phyloP scores from a whole-genome alignment of 2,797 vertebrate species.

The Thaleichthys pacificus region DNA sequence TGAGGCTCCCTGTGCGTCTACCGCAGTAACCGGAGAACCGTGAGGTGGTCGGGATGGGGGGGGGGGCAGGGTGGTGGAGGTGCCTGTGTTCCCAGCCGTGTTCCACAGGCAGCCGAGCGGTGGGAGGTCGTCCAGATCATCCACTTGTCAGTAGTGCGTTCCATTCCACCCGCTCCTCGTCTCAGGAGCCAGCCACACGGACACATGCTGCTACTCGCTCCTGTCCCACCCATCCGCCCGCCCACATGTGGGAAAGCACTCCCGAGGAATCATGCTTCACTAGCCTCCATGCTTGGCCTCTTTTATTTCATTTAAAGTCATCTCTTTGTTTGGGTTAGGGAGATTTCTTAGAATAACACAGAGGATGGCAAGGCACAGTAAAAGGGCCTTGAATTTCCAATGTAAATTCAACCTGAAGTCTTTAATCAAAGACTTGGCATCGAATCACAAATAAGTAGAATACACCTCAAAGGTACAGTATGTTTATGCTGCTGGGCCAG shows the following conservation, averaged over 20 bases:
- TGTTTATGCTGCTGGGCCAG: constrained; percentile 29
- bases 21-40: constrained; percentile 25
- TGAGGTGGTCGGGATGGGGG: constrained; percentile 11
- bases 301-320: constrained; percentile 62
- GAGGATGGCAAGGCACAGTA: constrained; percentile 25
- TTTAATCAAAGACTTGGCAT: constrained; percentile 62
- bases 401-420: constrained; percentile 41
- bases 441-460: constrained; percentile 40
- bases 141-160: constrained; percentile 58
- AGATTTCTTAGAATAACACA: constrained; percentile 57
- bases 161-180: constrained; percentile 48
- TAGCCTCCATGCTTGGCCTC: constrained; percentile 47
- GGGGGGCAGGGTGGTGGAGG: background rate
- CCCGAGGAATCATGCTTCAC: constrained; percentile 65
- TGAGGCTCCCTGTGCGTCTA: background rate
- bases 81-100: constrained; percentile 49
- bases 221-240: constrained; percentile 54
- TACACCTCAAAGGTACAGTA: constrained; percentile 40
- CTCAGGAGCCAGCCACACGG: constrained; percentile 30
- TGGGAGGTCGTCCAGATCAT: constrained; percentile 61
- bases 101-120: constrained; percentile 28
- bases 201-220: constrained; percentile 68
- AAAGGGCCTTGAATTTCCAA: constrained; percentile 54
- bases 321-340: constrained; percentile 64
- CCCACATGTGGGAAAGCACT: constrained; percentile 69